Conservation (phyloP, 1,140 invertebrate species). For the Penaeus japonicus region DNA sequence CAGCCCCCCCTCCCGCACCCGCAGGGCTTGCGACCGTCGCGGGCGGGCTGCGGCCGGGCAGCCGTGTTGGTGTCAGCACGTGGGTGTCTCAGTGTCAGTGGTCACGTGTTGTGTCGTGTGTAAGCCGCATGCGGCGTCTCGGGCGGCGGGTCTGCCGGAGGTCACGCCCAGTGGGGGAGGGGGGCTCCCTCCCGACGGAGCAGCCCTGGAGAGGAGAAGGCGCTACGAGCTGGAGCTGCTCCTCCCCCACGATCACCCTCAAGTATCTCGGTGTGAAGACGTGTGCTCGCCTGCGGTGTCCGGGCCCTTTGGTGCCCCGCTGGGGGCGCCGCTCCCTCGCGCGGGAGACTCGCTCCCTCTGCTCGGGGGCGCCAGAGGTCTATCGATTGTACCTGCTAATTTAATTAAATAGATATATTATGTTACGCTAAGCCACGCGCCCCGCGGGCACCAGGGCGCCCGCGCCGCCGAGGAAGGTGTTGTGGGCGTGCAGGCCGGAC, state of each 20-base stretch:
- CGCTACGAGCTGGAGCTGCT: constrained; percentile 31
- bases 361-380: constrained; percentile 32
- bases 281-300: constrained; percentile 27
- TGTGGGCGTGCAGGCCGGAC: neutral
- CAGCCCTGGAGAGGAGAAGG: constrained; percentile 29
- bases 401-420: constrained; percentile 45
- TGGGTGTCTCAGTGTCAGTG: constrained; percentile 54
- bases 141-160: constrained; percentile 56
- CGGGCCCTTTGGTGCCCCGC: constrained; percentile 15
- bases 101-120: constrained; percentile 54
- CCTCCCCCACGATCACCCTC: constrained; percentile 23
- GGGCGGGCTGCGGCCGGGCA: constrained; percentile 44
- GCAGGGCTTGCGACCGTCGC: neutral
- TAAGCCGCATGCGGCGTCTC: constrained; percentile 49
- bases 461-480: neutral
- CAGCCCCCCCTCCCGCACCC: neutral
- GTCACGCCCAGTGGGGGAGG: constrained; percentile 37
- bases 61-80: constrained; percentile 50
- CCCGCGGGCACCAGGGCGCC: constrained; percentile 31
- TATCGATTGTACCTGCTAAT: constrained; percentile 52
- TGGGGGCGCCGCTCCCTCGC: constrained; percentile 18
- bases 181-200: neutral
- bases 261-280: constrained; percentile 53
- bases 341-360: neutral
- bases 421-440: constrained; percentile 31